Percentiles rank a stretch among this genome's conserved stretches.
phyloP scores from a whole-genome alignment of 2,888 invertebrate genomes.

The Mythimna loreyi region DNA sequence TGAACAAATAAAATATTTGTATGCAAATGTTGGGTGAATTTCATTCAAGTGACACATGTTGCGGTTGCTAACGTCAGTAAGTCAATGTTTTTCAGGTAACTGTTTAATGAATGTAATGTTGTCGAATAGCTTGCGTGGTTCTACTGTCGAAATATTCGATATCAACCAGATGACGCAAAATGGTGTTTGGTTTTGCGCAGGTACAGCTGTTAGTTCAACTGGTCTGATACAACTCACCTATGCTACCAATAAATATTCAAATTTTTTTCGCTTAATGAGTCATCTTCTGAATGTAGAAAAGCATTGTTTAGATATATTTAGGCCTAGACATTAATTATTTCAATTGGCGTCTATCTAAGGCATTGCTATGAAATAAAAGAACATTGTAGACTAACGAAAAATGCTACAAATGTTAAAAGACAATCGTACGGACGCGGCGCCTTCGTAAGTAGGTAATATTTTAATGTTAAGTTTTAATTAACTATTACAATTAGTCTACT shows the following conservation, averaged over 20 bases:
- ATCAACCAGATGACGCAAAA: conserved; percentile 85
- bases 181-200: conserved; percentile 73
- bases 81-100: conserved; percentile 51
- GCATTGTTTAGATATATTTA: conserved; percentile 50
- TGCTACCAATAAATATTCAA: conserved; percentile 60
- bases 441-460: conserved; percentile 7
- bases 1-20: conserved; percentile 10
- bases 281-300: conserved; percentile 62
- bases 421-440: conserved; percentile 6
- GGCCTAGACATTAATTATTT: not conserved
- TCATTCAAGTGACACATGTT: conserved; percentile 42
- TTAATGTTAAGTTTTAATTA: conserved; percentile 27
- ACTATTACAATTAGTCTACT: conserved; percentile 24
- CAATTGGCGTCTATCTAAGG: not conserved
- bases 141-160: conserved; percentile 72
- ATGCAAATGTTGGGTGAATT: conserved; percentile 38
- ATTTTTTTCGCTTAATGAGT: conserved; percentile 72
- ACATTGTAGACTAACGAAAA: not conserved
- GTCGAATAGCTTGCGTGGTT: conserved; percentile 65
- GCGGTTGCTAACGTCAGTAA: conserved; percentile 36
- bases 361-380: not conserved
- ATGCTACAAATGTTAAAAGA: not conserved
- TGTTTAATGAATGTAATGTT: conserved; percentile 75
- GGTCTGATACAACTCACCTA: conserved; percentile 63
- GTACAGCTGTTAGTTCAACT: conserved; percentile 81